Percentiles rank a stretch among this genome's conserved stretches.
These are phyloP conservation scores for Sarcophaga rosellei DNA, from an alignment of 2,888 invertebrate species.

Conservation along the genomic window DNA sequence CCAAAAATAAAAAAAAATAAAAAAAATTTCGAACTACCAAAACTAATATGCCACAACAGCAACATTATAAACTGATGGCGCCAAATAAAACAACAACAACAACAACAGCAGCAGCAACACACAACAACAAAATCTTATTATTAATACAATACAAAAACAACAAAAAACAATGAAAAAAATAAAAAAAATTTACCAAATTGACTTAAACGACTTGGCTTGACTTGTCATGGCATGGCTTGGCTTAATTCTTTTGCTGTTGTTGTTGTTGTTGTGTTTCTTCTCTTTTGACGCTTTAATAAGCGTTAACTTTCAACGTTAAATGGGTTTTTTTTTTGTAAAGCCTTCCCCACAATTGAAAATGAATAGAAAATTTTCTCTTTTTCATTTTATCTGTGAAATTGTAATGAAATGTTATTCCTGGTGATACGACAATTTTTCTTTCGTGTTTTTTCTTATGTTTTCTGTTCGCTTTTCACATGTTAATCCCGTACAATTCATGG, in stretches of 20 bases:
- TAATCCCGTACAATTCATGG: conserved; percentile 24
- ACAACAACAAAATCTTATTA: conserved; percentile 44
- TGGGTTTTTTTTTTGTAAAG: not conserved
- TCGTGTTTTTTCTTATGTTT: not conserved
- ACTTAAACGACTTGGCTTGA: conserved; percentile 65
- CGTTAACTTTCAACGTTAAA: not conserved
- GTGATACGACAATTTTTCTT: conserved; percentile 27
- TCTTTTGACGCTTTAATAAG: conserved; percentile 35
- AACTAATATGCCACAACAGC: not conserved
- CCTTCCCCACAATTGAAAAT: conserved; percentile 29
- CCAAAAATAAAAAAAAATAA: not conserved
- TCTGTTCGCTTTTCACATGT: not conserved
- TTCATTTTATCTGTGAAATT: conserved; percentile 29
- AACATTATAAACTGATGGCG: conserved; percentile 53
- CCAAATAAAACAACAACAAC: conserved; percentile 49
- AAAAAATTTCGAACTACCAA: not conserved
- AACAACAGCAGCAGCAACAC: conserved; percentile 23
- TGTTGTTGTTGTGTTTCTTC: conserved; percentile 12
- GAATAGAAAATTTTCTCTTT: conserved; percentile 56
- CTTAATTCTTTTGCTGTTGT: conserved; percentile 21
- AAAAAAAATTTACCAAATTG: conserved; percentile 50
- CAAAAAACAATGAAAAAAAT: not conserved
- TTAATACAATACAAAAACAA: conserved; percentile 7
- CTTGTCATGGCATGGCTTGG: conserved; percentile 29
- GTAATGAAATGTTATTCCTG: conserved; percentile 10